Evolutionary conservation across 2,888 invertebrate genomes (phyloP), one percentile per base, ranked within the genome.

Genomic region (Serripes groenlandicus): DNA sequence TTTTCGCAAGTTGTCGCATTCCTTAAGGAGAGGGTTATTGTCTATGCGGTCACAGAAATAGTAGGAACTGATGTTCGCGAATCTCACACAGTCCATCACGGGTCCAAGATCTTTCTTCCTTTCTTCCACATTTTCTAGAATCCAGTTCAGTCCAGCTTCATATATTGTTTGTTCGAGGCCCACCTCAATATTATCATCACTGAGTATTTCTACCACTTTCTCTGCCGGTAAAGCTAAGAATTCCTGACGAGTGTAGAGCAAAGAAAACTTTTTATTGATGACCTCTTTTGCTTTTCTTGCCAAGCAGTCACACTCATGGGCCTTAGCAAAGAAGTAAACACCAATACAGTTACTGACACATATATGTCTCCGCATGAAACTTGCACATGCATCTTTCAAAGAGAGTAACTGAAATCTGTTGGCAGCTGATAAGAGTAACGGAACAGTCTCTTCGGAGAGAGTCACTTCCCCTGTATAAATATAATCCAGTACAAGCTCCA

Each of bases 11-110:
- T 78, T 79, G 7, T 81, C 84, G 82, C 88, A 87, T n/a, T 86
- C 87, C n/a, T 87, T 82, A 32, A 93, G 72, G 68, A 92, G 78
- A 21, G 78, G 74, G 72, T 89, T 90, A 35, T 82, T 87, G 83
- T 93, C 93, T 23, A 94, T 92, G 60, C 89, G 89, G 81, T 94
- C 94, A 90, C 94, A 94, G 90, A 94, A 93, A 82, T 93, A 94
- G 79, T 94, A 94, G 0, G 93, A 93, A 83, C 91, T 92, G 74
- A 94, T 93, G 81, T 91, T 93, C 52, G 93, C 94, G 84, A 94
- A 93, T 11, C 94, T 81, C 4, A 94, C 93, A 88, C 91, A 92
- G 32, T 88, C 88, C 93, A 94, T 93, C 42, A 94, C 91, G 35
- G 89, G 85, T 21, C 84, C 87, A 4, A 92, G 73, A 73, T 90